Evolutionary conservation across 2,888 invertebrate species (phyloP).

Genomic region (Mesopsocus fuscifrons): DNA sequence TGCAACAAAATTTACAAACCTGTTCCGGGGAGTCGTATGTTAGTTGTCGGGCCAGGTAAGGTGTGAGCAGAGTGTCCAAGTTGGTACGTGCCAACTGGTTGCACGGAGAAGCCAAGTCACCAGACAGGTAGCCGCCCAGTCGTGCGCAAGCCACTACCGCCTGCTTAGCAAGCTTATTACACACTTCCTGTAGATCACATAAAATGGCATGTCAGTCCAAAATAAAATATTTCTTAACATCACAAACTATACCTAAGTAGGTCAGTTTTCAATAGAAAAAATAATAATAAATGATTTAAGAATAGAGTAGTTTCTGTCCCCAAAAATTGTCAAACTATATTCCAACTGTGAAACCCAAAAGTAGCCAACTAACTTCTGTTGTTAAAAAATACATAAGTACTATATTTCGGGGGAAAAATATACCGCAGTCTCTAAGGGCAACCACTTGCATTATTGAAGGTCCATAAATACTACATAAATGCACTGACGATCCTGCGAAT

Average conservation of each 20-base stretch:
- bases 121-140: conserved; percentile 51
- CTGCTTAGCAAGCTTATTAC: conserved; percentile 81
- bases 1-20: too few relatives aligned
- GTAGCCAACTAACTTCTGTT: too few relatives aligned
- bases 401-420: too few relatives aligned
- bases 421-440: too few relatives aligned
- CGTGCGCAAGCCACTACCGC: conserved; percentile 70
- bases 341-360: too few relatives aligned
- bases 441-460: too few relatives aligned
- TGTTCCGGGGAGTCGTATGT: conserved; percentile 53
- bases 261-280: neutral
- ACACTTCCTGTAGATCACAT: conserved; percentile 47
- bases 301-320: neutral
- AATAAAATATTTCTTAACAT: conserved; percentile 11
- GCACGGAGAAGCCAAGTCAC: conserved; percentile 30
- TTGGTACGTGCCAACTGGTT: conserved; percentile 43
- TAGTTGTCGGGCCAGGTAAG: conserved; percentile 65
- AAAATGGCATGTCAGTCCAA: conserved; percentile 10
- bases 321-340: too few relatives aligned
- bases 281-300: neutral
- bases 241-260: conserved; percentile 15
- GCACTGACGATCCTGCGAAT: too few relatives aligned
- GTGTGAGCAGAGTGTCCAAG: conserved; percentile 55
- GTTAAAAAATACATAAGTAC: too few relatives aligned
- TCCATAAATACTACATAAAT: too few relatives aligned